Conservation (phyloP, 2,888 invertebrate species). For the Dryobotodes eremita region DNA sequence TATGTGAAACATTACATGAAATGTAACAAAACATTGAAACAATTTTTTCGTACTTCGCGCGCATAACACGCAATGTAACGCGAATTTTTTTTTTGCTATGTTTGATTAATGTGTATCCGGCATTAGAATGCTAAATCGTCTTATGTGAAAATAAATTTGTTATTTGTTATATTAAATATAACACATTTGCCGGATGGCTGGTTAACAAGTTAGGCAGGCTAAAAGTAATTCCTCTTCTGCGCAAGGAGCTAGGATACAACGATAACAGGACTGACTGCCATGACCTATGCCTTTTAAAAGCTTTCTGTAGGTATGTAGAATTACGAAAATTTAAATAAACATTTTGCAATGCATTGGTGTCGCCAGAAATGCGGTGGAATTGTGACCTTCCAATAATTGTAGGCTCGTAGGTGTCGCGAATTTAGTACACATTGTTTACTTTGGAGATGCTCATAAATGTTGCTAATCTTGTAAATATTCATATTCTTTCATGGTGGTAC, state of each 20-base stretch:
- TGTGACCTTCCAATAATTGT: conserved; percentile 35
- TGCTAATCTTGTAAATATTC: no score
- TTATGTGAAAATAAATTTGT: neutral
- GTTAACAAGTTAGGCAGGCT: neutral
- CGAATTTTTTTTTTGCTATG: neutral
- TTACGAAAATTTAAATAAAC: conserved; percentile 36
- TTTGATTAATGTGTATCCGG: neutral
- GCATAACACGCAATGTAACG: no score
- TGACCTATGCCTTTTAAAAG: conserved; percentile 44
- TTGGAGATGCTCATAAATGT: conserved; percentile 11
- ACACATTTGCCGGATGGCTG: neutral
- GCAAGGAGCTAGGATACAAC: neutral
- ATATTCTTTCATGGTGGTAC: conserved; percentile 9
- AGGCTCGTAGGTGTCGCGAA: conserved; percentile 19
- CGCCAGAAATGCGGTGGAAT: conserved; percentile 21
- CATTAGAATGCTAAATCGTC: neutral
- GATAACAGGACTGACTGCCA: conserved; percentile 21
- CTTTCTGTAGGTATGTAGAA: conserved; percentile 39
- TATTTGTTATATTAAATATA: no score
- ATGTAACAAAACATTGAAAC: no score
- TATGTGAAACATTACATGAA: no score
- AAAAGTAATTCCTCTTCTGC: neutral
- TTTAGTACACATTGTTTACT: conserved; percentile 11
- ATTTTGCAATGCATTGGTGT: conserved; percentile 44
- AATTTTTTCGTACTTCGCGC: no score